Evolutionary conservation across 2,888 invertebrate genomes (phyloP), one percentile per base, ranked within the genome.

Genomic region (Trachelus stipa): DNA sequence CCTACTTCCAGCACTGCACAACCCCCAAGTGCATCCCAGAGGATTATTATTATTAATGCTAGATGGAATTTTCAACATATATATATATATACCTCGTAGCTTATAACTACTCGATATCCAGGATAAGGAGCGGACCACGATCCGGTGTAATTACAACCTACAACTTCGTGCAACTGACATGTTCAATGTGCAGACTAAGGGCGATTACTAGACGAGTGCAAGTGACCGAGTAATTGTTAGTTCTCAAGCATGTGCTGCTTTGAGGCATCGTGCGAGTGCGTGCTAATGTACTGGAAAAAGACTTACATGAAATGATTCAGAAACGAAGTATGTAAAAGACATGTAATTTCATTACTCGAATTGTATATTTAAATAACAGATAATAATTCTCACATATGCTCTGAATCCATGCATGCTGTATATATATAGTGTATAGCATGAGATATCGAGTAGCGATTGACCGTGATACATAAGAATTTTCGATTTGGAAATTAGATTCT

Each of bases 151-250:
- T 81, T 83, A 82, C 83, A 85, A 87, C 84, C 84, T 79, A 80
- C 81, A 79, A 79, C 76, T 79, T 23, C 83, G 81, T 83, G 83
- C 81, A 80, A 80, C 81, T 84, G 83, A 82, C 83, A 82, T 84
- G 76, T 82, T 77, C 82, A 81, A 83, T 80, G 56, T 56, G 83
- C 82, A 81, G 81, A 82, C 81, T 81, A 83, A 86, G 83, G 83
- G 81, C 81, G 86, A 83, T 87, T 86, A 86, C 87, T 81, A 80
- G 82, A 84, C 86, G 84, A 83, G 81, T 83, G 79, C 82, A 81
- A 82, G 81, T 81, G 79, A 81, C 78, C 82, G 84, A 83, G 86
- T 86, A 87, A 87, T 87, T 86, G 86, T 83, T 81, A 82, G 82
- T 83, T 85, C 83, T 82, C 83, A 80, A 79, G 79, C 77, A 79